Conservation (phyloP, 2,888 invertebrate species). For the Cantharis rustica region DNA sequence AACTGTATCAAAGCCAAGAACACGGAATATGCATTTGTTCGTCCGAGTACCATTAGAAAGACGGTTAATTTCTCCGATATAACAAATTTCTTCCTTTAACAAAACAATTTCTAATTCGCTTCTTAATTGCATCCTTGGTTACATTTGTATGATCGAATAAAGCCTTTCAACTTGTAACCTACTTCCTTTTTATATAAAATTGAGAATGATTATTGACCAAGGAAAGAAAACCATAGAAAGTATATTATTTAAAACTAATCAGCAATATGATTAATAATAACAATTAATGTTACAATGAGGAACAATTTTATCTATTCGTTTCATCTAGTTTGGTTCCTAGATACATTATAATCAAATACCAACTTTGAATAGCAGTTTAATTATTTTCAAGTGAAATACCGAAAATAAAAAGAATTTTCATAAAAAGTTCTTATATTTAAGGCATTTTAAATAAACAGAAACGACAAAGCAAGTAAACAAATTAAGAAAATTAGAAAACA, state of each 20-base stretch:
- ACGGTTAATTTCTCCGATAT: background rate
- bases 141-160: background rate
- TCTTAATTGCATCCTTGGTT: background rate
- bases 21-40: constrained; percentile 1
- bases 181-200: background rate
- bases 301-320: background rate
- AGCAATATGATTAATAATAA: background rate
- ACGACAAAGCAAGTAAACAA: background rate
- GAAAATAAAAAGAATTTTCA: background rate
- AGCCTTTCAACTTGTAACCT: constrained; percentile 3
- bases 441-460: background rate
- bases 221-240: background rate
- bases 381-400: background rate
- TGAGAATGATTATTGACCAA: background rate
- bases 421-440: background rate
- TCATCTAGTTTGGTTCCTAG: background rate
- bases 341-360: background rate
- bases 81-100: background rate
- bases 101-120: constrained; percentile 2
- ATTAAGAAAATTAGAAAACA: background rate
- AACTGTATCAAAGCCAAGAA: background rate
- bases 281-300: background rate
- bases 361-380: background rate
- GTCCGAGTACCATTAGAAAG: background rate
- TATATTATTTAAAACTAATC: background rate